phyloP scores from a whole-genome alignment of 1,140 invertebrate species.

The Papilio dardanus region DNA sequence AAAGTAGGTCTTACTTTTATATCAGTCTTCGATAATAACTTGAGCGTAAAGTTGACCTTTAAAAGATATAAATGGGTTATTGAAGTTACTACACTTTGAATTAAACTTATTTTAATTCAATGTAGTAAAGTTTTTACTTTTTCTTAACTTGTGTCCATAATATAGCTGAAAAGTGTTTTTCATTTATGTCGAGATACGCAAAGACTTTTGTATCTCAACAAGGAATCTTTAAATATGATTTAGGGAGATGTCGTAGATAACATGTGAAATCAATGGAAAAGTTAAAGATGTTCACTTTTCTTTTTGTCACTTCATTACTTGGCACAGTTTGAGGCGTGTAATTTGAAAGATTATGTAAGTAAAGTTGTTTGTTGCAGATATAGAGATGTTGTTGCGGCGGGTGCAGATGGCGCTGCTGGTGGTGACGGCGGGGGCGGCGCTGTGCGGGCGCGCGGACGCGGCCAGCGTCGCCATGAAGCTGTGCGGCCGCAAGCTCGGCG shows the following conservation, averaged over 20 bases:
- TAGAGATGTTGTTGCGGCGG: conserved; percentile 59
- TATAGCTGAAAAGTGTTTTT: too few species aligned
- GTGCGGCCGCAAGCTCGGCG: conserved; percentile 70
- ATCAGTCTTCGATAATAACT: conserved; percentile 20
- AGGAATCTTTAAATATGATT: too few species aligned
- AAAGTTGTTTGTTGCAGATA: conserved; percentile 47
- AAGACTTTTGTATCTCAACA: too few species aligned
- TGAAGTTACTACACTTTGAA: neutral
- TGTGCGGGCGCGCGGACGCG: conserved; percentile 56
- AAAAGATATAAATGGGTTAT: neutral
- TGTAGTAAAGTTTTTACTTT: neutral
- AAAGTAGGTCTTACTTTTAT: conserved; percentile 30
- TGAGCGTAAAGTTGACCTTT: conserved; percentile 24
- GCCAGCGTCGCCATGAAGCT: conserved; percentile 59
- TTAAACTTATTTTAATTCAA: neutral
- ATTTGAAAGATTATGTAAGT: neutral
- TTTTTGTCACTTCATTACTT: too few species aligned
- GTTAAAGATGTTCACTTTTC: too few species aligned
- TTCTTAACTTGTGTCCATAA: too few species aligned
- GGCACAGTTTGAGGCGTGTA: too few species aligned
- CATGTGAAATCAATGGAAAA: too few species aligned
- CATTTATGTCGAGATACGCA: too few species aligned
- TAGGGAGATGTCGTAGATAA: too few species aligned
- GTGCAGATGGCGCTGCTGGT: conserved; percentile 53
- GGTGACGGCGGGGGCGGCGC: conserved; percentile 55